Base-by-base conservation (phyloP, 2,797 vertebrate species). In the Enteromius thamalakanensis region DNA sequence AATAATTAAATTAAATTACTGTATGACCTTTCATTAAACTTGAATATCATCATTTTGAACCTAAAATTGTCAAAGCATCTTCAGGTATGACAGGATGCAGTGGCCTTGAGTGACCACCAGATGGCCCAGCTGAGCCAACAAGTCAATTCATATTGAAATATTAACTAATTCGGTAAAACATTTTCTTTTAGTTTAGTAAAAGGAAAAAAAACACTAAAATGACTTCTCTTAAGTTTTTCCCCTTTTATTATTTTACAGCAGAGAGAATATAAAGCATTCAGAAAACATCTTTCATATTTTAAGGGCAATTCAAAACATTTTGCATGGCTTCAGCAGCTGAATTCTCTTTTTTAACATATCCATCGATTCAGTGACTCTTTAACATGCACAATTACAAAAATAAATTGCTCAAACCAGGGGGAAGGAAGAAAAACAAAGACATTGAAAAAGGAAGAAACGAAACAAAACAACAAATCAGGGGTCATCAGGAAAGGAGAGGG, bases 241-340 rank as follows among this genome's bases (percentile, higher is more conserved):
- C 90, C 95, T 95, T 95, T 98, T 98, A 98, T 99, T 99, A 99
- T 98, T 99, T 98, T 99, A 99, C 98, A 99, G 98, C 98, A 99
- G 98, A 98, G 98, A 99, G 97, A 99, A 99, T 99, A 99, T 97
- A 99, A 99, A 99, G 98, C 98, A 99, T 99, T 98, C 98, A 99
- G 98, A 99, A 99, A 99, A 99, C 98, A 99, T 99, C 96, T 98
- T 99, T 96, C 97, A 97, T 98, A 98, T 97, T 99, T 99, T 98
- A 97, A 99, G 98, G 98, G 98, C 97, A 99, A 98, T 99, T 99
- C 98, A 98, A 99, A 99, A 99, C 95, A 96, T 98, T 98, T 99
- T 98, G 97, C 97, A 99, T 99, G 97, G 96, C 98, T 99, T 98
- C 97, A 98, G 98, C 98, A 98, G 97, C 97, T 98, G 97, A 98